These are phyloP conservation scores for Phengaris alcon DNA, from an alignment of 2,888 invertebrate genomes.

Conservation along the genomic window DNA sequence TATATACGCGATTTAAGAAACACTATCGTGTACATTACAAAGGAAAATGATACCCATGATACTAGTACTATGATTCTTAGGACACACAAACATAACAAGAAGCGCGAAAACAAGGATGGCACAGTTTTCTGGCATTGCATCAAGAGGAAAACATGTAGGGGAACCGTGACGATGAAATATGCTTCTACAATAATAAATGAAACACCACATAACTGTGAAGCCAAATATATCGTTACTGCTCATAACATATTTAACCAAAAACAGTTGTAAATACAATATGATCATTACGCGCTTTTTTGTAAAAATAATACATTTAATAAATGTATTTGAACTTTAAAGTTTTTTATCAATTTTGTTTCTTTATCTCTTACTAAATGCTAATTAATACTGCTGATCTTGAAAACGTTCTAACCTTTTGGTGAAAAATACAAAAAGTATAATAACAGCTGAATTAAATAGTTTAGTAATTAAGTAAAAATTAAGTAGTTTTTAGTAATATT, in stretches of 20 bases:
- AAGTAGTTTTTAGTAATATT: no score
- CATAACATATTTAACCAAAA: neutral
- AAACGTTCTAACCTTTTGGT: no score
- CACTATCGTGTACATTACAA: neutral
- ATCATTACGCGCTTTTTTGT: neutral
- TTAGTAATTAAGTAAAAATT: no score
- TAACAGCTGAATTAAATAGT: no score
- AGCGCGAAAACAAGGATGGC: constrained; percentile 1
- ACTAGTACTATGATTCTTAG: neutral
- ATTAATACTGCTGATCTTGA: no score
- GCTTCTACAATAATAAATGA: neutral
- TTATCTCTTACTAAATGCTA: no score
- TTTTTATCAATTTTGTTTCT: no score
- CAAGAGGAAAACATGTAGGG: constrained; percentile 8
- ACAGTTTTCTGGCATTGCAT: constrained; percentile 7
- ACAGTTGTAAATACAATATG: neutral
- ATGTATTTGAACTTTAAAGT: no score
- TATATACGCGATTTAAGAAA: neutral
- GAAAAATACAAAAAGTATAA: no score
- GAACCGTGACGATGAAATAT: neutral
- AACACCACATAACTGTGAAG: constrained; percentile 12
- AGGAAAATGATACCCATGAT: neutral
- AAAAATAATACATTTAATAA: neutral
- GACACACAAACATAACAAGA: constrained; percentile 1
- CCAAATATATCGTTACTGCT: neutral